phyloP scores from a whole-genome alignment of 1,140 invertebrate genomes.

The Anoplolepis gracilipes region DNA sequence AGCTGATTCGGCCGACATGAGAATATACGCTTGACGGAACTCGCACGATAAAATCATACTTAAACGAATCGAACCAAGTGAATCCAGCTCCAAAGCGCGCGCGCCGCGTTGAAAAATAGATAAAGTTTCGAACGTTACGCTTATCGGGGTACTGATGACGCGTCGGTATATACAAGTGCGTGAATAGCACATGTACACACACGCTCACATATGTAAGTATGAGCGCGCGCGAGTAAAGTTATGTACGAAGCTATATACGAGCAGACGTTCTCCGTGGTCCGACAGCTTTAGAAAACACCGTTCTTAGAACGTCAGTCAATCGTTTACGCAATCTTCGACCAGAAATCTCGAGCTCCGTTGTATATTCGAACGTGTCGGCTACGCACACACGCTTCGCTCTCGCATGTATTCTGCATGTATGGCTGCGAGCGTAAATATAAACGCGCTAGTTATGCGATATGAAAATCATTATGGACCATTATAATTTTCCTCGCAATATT shows the following conservation, averaged over 20 bases:
- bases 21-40: slow-evolving; percentile 56
- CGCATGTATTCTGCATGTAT: too few species aligned
- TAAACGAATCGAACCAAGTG: not conserved
- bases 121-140: slow-evolving; percentile 38
- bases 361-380: slow-evolving; percentile 32
- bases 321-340: slow-evolving; percentile 72
- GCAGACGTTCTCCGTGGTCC: slow-evolving; percentile 51
- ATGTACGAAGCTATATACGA: slow-evolving; percentile 3
- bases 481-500: not conserved
- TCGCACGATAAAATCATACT: slow-evolving; percentile 44
- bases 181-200: not conserved
- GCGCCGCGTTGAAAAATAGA: slow-evolving; percentile 49
- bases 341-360: slow-evolving; percentile 51
- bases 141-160: slow-evolving; percentile 49
- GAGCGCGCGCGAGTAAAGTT: not conserved
- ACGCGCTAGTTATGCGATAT: not conserved
- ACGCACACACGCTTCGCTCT: slow-evolving; percentile 23
- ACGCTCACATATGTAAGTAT: too few species aligned
- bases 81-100: not conserved
- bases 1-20: slow-evolving; percentile 52
- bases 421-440: not conserved
- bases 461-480: not conserved
- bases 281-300: slow-evolving; percentile 59
- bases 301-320: slow-evolving; percentile 68
- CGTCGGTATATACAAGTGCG: not conserved